Evolutionary conservation across 2,113 vertebrate species (phyloP), one percentile per base, ranked within the genome.

Genomic region (Paramormyrops kingsleyae): DNA sequence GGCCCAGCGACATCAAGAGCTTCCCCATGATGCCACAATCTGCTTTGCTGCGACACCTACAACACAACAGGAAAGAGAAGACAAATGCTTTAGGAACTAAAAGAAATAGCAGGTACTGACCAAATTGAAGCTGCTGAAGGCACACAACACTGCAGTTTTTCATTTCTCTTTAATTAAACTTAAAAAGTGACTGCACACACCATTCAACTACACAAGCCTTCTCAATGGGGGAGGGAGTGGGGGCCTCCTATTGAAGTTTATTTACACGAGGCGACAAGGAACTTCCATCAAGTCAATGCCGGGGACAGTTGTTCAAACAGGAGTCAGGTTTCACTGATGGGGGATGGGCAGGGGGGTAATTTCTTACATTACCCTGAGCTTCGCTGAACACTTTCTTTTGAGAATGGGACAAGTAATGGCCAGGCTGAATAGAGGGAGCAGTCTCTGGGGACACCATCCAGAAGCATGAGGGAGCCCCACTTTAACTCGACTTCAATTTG

Each of bases 1-100:
- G 94, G 90, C 97, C 95, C 92, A 97, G 94, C 90, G 94, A 92
- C 94, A 95, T 95, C 95, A 95, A 94, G 93, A 93, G 94, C 93
- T 94, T 97, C 95, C 95, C 97, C 98, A 98, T 99, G 91, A 94
- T 96, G 93, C 95, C 95, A 96, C 89, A 92, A 92, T 93, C 93
- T 92, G 93, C 92, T 93, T 94, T 94, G 95, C 91, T 94, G 91
- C 96, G 94, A 94, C 95, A 93, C 96, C 98, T 98, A 90, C 17
- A 92, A 93, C 0, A 88, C 89, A 80, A 92, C 31, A 90, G 89
- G 94, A 84, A 86, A 86, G 88, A 87, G 87, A 9, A 5, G 49
- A 7, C 4, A 83, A 0, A 44, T 13, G 49, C 17, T 13, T 56
- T 39, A 87, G 86, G 50, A 53, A 17, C 17, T 35, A 24, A 17